Evolutionary conservation across 2,888 invertebrate species (phyloP).

Genomic region (Dasysyrphus albostriatus): DNA sequence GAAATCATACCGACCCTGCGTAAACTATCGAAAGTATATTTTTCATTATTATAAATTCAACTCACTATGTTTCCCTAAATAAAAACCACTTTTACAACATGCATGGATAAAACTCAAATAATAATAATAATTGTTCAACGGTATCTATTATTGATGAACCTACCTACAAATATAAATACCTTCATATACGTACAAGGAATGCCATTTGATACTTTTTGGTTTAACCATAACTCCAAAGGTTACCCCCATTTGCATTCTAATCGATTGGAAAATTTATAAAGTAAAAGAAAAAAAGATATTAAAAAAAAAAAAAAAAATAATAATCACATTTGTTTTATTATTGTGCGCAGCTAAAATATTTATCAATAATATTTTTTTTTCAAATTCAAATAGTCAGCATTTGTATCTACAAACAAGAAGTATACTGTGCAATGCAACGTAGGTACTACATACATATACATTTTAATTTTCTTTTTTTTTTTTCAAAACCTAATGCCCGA

Average conservation of each 20-base stretch:
- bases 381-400: background rate
- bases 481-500: constrained; percentile 39
- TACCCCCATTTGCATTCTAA: constrained; percentile 71
- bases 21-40: background rate
- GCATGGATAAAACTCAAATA: background rate
- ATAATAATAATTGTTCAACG: constrained; percentile 67
- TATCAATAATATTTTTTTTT: constrained; percentile 60
- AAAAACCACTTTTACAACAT: constrained; percentile 35
- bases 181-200: constrained; percentile 65
- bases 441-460: background rate
- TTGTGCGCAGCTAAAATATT: constrained; percentile 46
- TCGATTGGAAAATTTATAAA: constrained; percentile 46
- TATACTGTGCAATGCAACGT: background rate
- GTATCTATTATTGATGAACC: constrained; percentile 59
- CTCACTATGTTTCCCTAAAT: constrained; percentile 66
- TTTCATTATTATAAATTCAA: constrained; percentile 60
- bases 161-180: constrained; percentile 2
- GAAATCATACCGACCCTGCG: background rate
- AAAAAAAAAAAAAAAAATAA: constrained; percentile 20
- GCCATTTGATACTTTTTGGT: constrained; percentile 46
- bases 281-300: background rate
- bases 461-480: background rate
- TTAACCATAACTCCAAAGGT: constrained; percentile 14
- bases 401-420: background rate
- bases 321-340: constrained; percentile 65